Conservation (phyloP, 2,888 invertebrate genomes). For the Ophion ventricosus region DNA sequence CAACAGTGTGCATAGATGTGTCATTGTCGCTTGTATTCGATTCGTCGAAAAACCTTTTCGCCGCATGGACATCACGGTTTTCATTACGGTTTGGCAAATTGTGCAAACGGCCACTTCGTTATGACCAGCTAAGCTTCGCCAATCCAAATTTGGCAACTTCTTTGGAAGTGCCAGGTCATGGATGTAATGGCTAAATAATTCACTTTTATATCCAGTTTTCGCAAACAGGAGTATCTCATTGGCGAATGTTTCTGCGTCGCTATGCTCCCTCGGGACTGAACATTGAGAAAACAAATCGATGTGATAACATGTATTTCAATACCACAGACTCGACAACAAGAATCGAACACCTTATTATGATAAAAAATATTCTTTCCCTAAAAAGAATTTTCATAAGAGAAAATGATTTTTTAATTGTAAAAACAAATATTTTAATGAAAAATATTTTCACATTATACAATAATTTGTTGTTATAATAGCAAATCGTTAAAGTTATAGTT, state of each 20-base stretch:
- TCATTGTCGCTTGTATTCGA: constrained; percentile 81
- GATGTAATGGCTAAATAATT: constrained; percentile 57
- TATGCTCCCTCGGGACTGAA: constrained; percentile 34
- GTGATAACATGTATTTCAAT: background rate
- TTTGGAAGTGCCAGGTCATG: constrained; percentile 64
- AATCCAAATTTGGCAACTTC: constrained; percentile 67
- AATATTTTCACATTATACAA: background rate
- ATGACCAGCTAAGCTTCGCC: constrained; percentile 64
- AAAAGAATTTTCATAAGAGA: background rate
- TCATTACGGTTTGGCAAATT: constrained; percentile 83
- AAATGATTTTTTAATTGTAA: background rate
- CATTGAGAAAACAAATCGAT: constrained; percentile 5
- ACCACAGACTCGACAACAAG: too few relatives aligned
- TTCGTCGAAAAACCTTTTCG: constrained; percentile 84
- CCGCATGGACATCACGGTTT: constrained; percentile 82
- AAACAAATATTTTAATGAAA: background rate
- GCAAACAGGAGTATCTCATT: constrained; percentile 69
- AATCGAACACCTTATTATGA: background rate
- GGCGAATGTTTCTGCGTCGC: constrained; percentile 53
- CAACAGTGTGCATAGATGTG: constrained; percentile 85
- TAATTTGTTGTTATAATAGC: background rate
- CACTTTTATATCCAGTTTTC: constrained; percentile 43
- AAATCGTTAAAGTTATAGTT: too few relatives aligned
- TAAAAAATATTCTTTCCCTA: background rate
- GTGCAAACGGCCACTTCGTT: constrained; percentile 83